Percentiles rank a stretch among this genome's conserved stretches.
These are phyloP conservation scores for Erpetoichthys calabaricus DNA, from an alignment of 2,797 vertebrate genomes.

Conservation along the genomic window DNA sequence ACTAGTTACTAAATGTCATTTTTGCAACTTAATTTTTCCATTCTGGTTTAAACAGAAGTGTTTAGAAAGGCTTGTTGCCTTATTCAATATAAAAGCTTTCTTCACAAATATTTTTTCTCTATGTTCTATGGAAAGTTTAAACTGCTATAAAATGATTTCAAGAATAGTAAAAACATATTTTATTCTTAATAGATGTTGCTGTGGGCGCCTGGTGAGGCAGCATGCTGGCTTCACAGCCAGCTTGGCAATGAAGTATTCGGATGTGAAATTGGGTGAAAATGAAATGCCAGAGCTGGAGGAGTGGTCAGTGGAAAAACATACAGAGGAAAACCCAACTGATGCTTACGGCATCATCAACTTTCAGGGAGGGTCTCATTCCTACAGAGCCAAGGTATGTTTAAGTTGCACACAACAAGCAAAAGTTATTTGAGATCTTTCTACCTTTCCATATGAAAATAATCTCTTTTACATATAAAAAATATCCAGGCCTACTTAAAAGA, in stretches of 20 bases:
- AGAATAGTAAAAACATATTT: constrained; percentile 2
- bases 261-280: constrained; percentile 85
- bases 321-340: constrained; percentile 85
- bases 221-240: constrained; percentile 92
- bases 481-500: too few relatives aligned
- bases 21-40: not conserved
- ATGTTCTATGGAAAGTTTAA: too few relatives aligned
- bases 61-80: not conserved
- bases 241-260: constrained; percentile 85
- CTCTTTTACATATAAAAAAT: not conserved
- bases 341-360: constrained; percentile 95
- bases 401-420: not conserved
- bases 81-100: not conserved
- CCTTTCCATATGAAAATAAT: not conserved
- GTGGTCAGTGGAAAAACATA: constrained; percentile 94
- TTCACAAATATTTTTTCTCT: too few relatives aligned
- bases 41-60: not conserved
- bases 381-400: constrained; percentile 80
- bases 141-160: not conserved
- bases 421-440: too few relatives aligned
- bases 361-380: constrained; percentile 96
- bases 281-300: constrained; percentile 50
- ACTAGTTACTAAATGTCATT: too few relatives aligned
- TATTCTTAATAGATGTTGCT: constrained; percentile 68
- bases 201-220: constrained; percentile 89